phyloP scores from a whole-genome alignment of 2,888 invertebrate species.

The Eurois occulta region DNA sequence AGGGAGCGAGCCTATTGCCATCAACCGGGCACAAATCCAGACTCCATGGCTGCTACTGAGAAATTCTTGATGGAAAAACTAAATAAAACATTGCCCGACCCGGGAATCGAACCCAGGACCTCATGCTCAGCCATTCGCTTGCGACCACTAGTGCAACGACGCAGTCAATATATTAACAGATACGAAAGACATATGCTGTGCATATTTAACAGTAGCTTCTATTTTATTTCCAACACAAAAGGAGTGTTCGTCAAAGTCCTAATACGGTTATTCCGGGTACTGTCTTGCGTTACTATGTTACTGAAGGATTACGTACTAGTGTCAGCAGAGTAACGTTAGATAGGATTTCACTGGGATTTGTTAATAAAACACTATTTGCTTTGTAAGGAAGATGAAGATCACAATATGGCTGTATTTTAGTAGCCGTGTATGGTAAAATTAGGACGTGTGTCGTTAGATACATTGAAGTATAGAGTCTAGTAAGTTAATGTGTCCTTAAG shows the following conservation, averaged over 20 bases:
- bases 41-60: too few species aligned
- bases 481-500: not conserved
- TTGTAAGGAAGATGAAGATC: conserved; percentile 36
- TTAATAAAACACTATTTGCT: conserved; percentile 52
- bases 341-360: conserved; percentile 31
- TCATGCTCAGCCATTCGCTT: too few species aligned
- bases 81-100: too few species aligned
- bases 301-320: conserved; percentile 35
- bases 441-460: not conserved
- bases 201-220: conserved; percentile 20
- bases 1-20: too few species aligned
- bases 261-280: conserved; percentile 42
- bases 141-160: too few species aligned
- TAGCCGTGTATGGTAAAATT: conserved; percentile 29
- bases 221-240: conserved; percentile 32
- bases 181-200: too few species aligned
- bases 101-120: too few species aligned
- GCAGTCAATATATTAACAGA: too few species aligned
- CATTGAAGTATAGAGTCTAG: conserved; percentile 12
- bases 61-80: too few species aligned
- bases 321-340: conserved; percentile 22
- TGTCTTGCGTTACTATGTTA: conserved; percentile 24
- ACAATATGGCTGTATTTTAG: not conserved
- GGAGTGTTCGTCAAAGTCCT: conserved; percentile 47
- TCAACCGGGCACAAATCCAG: too few species aligned